A percentile compares a stretch with the other conserved stretches of the same genome.
Conservation (phyloP, 2,113 vertebrate species). For the Phaethon lepturus region DNA sequence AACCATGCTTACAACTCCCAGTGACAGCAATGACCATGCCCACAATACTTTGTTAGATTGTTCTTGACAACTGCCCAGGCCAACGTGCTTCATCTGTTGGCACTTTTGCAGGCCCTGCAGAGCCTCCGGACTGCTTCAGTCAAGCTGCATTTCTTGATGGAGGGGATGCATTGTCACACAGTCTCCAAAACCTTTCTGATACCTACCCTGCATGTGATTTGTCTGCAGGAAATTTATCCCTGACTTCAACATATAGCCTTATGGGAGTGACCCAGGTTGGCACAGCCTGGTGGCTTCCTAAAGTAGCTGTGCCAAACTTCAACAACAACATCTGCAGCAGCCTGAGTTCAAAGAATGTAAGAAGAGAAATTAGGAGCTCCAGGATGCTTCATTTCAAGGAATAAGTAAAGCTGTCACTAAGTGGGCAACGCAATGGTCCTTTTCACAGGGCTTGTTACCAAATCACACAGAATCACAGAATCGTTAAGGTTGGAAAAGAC, state of each 20-base stretch:
- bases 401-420: neutral
- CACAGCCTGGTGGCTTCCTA: neutral
- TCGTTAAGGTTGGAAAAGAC: too few relatives aligned
- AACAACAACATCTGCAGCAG: neutral
- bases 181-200: neutral
- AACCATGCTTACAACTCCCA: neutral
- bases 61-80: neutral
- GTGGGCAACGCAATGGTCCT: neutral
- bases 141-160: neutral
- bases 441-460: neutral
- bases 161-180: neutral
- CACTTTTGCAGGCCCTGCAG: neutral
- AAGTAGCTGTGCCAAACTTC: neutral
- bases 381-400: neutral
- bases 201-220: fast-evolving
- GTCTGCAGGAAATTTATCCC: neutral
- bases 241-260: neutral
- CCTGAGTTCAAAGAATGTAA: neutral
- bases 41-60: neutral
- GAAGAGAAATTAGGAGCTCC: neutral
- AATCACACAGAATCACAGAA: too few relatives aligned
- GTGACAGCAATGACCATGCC: neutral
- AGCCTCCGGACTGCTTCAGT: neutral
- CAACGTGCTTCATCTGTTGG: neutral
- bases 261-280: neutral